These are phyloP conservation scores for Sebastes aleutianus DNA, from an alignment of 2,797 vertebrate genomes.

Conservation along the genomic window DNA sequence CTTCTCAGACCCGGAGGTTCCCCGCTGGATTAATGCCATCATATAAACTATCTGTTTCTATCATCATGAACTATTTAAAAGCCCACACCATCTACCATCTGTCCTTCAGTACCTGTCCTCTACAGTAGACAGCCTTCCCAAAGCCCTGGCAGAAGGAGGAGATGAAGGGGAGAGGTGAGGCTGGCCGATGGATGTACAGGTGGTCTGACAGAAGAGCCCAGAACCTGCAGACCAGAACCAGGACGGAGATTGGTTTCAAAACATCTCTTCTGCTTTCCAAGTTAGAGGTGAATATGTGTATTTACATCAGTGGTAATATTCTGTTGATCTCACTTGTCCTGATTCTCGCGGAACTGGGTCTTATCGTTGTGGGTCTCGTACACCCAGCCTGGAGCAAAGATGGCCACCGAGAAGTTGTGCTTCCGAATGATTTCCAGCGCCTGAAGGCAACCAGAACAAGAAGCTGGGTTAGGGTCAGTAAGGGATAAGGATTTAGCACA, in stretches of 20 bases:
- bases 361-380: slow-evolving; percentile 86
- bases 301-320: background rate
- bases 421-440: slow-evolving; percentile 89
- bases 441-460: slow-evolving; percentile 65
- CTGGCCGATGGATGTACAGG: slow-evolving; percentile 84
- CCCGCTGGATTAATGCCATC: background rate
- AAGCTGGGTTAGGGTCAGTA: too few relatives aligned
- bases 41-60: background rate
- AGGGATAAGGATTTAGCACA: too few relatives aligned
- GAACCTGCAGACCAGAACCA: slow-evolving; percentile 82
- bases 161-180: slow-evolving; percentile 85
- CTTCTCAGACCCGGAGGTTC: too few relatives aligned
- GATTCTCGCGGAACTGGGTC: slow-evolving; percentile 86
- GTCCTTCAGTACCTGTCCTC: slow-evolving; percentile 83
- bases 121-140: slow-evolving; percentile 85
- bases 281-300: background rate
- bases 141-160: slow-evolving; percentile 94
- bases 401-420: slow-evolving; percentile 86
- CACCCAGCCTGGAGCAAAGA: slow-evolving; percentile 97
- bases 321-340: slow-evolving; percentile 87
- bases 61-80: background rate
- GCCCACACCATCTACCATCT: background rate
- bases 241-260: background rate
- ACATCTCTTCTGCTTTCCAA: background rate
- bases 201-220: slow-evolving; percentile 85